Evolutionary conservation across 2,113 vertebrate genomes (phyloP), one percentile per base, ranked within the genome.

Genomic region (Grus americana): DNA sequence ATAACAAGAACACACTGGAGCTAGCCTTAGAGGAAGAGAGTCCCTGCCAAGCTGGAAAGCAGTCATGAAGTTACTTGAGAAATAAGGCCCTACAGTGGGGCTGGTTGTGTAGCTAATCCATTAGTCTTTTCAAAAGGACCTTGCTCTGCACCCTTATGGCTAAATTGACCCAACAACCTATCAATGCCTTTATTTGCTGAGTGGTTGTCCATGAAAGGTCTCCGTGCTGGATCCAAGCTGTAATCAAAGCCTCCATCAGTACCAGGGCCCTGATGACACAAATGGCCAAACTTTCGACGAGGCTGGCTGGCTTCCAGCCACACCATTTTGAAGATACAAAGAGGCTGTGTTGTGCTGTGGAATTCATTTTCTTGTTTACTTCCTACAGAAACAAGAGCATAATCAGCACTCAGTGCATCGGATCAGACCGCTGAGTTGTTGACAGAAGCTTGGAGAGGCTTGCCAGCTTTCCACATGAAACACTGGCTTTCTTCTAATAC

Each of bases 291-390:
- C 98, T 98, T 98, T 98, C 96, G 86, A 95, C 46, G 13, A 92
- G 84, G 79, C 97, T 98, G 98, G 98, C 98, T 66, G 4, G 5
- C 81, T 96, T 98, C 98, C 98, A 98, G 98, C 98, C 98, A 98
- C 97, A 97, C 98, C 98, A 98, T 98, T 98, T 98, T 98, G 98
- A 98, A 97, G 98, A 98, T 97, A 99, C 98, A 98, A 98, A 98
- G 98, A 98, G 98, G 92, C 98, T 98, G 98, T 99, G 98, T 98
- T 98, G 98, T 97, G 79, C 95, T 95, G 98, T 98, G 98, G 98
- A 98, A 98, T 99, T 98, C 97, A 98, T 98, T 98, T 98, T 98
- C 98, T 98, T 98, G 98, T 99, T 99, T 98, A 99, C 98, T 98
- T 99, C 98, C 98, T 98, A 97, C 97, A 98, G 98, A 98, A 99